Evolutionary conservation across 2,888 invertebrate species (phyloP).

Genomic region (Agrotis ipsilon): DNA sequence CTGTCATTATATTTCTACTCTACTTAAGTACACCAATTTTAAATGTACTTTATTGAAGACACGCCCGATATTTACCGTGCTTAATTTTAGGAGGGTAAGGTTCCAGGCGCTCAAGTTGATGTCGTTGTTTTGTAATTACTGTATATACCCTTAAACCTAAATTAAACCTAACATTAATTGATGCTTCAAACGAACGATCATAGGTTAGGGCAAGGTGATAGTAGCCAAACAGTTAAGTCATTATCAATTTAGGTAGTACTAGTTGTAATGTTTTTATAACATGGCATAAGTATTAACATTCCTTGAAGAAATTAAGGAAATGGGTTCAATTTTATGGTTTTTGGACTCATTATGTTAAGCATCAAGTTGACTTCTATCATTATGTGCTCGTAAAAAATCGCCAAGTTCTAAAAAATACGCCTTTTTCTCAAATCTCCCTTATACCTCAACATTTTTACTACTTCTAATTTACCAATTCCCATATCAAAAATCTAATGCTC

Average conservation of each 20-base stretch:
- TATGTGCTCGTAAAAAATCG: conserved; percentile 46
- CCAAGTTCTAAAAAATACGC: conserved; percentile 32
- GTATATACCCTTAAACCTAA: conserved; percentile 81
- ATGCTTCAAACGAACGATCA: conserved; percentile 84
- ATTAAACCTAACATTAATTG: conserved; percentile 71
- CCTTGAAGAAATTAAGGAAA: conserved; percentile 45
- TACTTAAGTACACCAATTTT: conserved; percentile 51
- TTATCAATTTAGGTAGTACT: conserved; percentile 76
- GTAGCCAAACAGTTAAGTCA: conserved; percentile 84
- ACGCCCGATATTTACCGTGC: conserved; percentile 38
- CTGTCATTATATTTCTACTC: conserved; percentile 52
- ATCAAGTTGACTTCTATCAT: conserved; percentile 52
- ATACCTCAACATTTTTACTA: neutral
- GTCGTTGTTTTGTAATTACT: conserved; percentile 83
- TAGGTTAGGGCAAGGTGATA: conserved; percentile 90
- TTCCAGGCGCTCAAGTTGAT: conserved; percentile 79
- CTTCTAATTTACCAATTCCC: neutral
- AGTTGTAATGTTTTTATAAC: conserved; percentile 68
- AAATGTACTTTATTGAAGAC: conserved; percentile 50
- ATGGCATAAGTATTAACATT: conserved; percentile 51
- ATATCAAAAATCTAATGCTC: conserved; percentile 28
- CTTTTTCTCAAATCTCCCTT: conserved; percentile 3
- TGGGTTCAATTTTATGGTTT: conserved; percentile 41
- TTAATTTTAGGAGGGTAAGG: conserved; percentile 66
- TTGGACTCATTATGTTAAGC: conserved; percentile 30